Evolutionary conservation across 92 coral and sea anemone genomes (phyloP).

Genomic region (Epizoanthus scotinus): DNA sequence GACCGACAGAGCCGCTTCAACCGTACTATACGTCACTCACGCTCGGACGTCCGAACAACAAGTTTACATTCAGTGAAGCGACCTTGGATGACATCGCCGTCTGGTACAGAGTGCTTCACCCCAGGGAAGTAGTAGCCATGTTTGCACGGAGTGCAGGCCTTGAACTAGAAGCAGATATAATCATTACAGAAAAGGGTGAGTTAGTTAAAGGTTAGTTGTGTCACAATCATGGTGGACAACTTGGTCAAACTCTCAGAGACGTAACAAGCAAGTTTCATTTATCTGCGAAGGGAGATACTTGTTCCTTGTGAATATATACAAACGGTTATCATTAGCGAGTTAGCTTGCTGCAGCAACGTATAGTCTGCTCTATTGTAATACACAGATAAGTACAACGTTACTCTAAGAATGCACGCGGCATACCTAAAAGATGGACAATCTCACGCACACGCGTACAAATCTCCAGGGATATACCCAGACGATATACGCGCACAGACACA

Average conservation of each 20-base stretch:
- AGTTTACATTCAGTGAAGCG: conserved; percentile 57
- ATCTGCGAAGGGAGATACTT: not conserved
- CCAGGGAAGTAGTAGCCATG: conserved; percentile 75
- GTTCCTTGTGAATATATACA: too few relatives aligned
- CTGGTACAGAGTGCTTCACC: conserved; percentile 84
- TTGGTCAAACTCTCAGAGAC: not conserved
- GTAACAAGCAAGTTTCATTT: not conserved
- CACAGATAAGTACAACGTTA: too few relatives aligned
- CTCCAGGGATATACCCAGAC: too few relatives aligned
- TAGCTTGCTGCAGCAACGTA: too few relatives aligned
- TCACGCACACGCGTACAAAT: too few relatives aligned
- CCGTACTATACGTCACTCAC: conserved; percentile 58
- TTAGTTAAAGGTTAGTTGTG: not conserved
- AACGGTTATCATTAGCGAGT: too few relatives aligned
- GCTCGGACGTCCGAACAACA: conserved; percentile 74
- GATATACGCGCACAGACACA: too few relatives aligned
- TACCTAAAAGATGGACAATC: too few relatives aligned
- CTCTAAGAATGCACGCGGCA: too few relatives aligned
- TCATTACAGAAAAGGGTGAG: conserved; percentile 67
- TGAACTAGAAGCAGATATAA: conserved; percentile 48
- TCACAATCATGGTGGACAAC: not conserved
- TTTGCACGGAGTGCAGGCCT: conserved; percentile 67
- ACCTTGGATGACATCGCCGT: conserved; percentile 86
- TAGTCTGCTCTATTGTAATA: too few relatives aligned
- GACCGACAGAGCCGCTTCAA: conserved; percentile 51